Percentiles rank a stretch among this genome's conserved stretches.
phyloP scores from a whole-genome alignment of 2,888 invertebrate species.

The Tiphia femorata region DNA sequence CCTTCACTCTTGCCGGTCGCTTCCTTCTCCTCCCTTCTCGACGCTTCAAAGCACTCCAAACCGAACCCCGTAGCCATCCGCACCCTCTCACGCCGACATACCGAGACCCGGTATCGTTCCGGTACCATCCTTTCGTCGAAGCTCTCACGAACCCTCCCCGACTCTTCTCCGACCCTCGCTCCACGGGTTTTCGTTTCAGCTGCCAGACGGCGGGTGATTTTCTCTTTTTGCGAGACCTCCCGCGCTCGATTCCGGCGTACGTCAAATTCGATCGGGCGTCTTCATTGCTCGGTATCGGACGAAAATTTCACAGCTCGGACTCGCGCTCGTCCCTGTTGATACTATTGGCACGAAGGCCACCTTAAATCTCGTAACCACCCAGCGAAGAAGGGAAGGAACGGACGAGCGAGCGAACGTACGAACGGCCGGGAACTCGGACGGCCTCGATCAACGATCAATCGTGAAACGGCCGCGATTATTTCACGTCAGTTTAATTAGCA shows the following conservation, averaged over 20 bases:
- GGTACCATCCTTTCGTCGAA: not conserved
- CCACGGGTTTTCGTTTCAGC: too few species aligned
- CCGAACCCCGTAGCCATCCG: conserved; percentile 7
- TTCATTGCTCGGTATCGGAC: too few species aligned
- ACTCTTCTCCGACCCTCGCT: not conserved
- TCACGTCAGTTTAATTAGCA: conserved; percentile 69
- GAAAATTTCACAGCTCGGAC: not conserved
- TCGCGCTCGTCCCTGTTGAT: not conserved
- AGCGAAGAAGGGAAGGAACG: not conserved
- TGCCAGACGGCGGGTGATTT: too few species aligned
- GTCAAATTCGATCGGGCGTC: too few species aligned
- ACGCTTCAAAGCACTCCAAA: conserved; percentile 3
- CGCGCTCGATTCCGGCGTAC: too few species aligned
- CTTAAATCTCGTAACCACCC: not conserved
- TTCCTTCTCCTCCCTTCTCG: not conserved
- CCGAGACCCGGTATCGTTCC: conserved; percentile 3
- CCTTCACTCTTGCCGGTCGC: conserved; percentile 4
- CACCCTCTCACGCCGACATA: conserved; percentile 15
- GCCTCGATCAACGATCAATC: conserved; percentile 67
- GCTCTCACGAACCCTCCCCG: not conserved
- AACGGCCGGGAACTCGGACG: conserved; percentile 45
- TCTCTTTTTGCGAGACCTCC: too few species aligned
- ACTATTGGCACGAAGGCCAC: not conserved
- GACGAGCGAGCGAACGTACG: not conserved
- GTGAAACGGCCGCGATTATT: conserved; percentile 66